Percentiles rank a stretch among this genome's conserved stretches.
Evolutionary conservation across 2,797 vertebrate genomes (phyloP).

Genomic region (Tympanoctomys barrerae): DNA sequence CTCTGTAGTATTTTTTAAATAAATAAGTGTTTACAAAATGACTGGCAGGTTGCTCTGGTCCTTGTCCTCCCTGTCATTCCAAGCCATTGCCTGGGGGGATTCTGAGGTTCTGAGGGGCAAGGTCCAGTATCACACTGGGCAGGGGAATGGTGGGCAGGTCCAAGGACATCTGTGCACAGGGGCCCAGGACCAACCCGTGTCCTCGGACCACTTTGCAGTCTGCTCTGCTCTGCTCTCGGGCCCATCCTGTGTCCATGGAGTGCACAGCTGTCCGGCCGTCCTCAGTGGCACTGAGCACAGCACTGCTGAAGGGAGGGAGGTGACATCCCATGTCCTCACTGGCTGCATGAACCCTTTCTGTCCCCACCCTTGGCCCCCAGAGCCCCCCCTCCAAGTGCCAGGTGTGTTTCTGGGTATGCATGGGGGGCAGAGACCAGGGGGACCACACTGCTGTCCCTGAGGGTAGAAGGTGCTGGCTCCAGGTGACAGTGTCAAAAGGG

Average conservation of each 20-base stretch:
- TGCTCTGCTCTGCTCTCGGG: neutral
- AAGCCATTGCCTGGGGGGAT: accelerated
- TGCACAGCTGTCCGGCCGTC: neutral
- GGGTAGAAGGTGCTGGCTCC: neutral
- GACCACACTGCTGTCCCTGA: neutral
- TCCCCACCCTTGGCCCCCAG: neutral
- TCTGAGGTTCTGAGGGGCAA: accelerated
- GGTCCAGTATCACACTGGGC: neutral
- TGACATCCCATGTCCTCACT: neutral
- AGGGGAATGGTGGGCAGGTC: accelerated
- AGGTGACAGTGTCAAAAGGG: conserved; percentile 16
- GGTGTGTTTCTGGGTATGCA: neutral
- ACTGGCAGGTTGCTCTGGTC: neutral
- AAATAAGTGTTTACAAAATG: conserved; percentile 88
- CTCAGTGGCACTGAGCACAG: neutral
- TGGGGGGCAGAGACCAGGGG: neutral
- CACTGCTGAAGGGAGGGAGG: accelerated
- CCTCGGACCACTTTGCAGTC: accelerated
- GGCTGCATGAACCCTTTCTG: neutral
- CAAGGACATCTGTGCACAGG: neutral
- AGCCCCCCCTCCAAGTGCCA: accelerated
- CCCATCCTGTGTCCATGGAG: neutral
- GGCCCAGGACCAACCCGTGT: accelerated
- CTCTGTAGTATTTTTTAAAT: conserved; percentile 90
- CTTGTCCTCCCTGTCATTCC: neutral